A percentile compares a stretch with the other conserved stretches of the same genome.
Conservation (phyloP, 1,140 invertebrate species). For the Liolophura sinensis region DNA sequence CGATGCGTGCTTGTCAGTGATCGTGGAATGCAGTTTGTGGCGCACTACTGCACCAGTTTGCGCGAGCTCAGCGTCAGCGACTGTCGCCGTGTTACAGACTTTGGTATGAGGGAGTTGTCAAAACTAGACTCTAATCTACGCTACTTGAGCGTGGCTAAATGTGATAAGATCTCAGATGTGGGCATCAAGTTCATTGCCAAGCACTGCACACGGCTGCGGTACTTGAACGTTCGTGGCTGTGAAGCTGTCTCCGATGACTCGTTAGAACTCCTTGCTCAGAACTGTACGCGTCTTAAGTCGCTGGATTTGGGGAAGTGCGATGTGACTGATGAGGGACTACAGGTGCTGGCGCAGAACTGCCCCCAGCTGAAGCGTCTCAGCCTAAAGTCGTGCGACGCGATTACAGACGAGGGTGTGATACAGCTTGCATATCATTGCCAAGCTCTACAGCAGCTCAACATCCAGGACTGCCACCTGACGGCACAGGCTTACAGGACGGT, state of each 20-base stretch:
- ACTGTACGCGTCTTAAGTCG: slow-evolving; percentile 80
- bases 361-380: slow-evolving; percentile 88
- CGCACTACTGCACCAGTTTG: slow-evolving; percentile 80
- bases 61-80: slow-evolving; percentile 88
- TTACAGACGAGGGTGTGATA: slow-evolving; percentile 85
- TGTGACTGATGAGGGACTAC: slow-evolving; percentile 83
- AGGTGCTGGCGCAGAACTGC: slow-evolving; percentile 83
- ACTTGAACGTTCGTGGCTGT: slow-evolving; percentile 87
- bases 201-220: slow-evolving; percentile 85
- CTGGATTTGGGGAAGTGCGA: slow-evolving; percentile 91
- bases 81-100: slow-evolving; percentile 86
- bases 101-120: slow-evolving; percentile 85
- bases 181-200: slow-evolving; percentile 86
- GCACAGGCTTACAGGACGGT: slow-evolving; percentile 86
- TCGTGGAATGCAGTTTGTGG: slow-evolving; percentile 66
- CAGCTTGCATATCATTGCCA: slow-evolving; percentile 80
- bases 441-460: slow-evolving; percentile 85
- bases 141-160: slow-evolving; percentile 90
- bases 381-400: slow-evolving; percentile 84
- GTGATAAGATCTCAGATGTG: slow-evolving; percentile 86
- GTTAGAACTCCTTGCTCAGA: slow-evolving; percentile 78
- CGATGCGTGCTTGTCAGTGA: slow-evolving; percentile 69
- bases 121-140: slow-evolving; percentile 80
- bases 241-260: slow-evolving; percentile 90
- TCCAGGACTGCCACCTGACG: slow-evolving; percentile 83